Evolutionary conservation across 2,888 invertebrate species (phyloP).

Genomic region (Muscina levida): DNA sequence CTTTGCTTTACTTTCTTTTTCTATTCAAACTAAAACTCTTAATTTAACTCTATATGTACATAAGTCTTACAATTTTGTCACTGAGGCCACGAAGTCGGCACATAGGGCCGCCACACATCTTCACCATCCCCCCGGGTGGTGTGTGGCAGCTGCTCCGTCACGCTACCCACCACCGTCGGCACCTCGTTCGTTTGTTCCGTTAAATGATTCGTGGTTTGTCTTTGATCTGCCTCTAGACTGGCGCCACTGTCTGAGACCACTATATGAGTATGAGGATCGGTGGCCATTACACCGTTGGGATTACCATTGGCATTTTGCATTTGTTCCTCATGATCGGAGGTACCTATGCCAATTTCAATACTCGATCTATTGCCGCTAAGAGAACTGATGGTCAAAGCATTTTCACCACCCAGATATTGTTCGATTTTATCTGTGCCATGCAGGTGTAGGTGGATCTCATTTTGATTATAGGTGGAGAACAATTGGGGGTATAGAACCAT

Average conservation of each 20-base stretch:
- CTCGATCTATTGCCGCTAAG: slow-evolving; percentile 80
- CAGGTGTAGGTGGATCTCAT: slow-evolving; percentile 90
- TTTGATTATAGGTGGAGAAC: slow-evolving; percentile 92
- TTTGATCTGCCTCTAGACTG: slow-evolving; percentile 56
- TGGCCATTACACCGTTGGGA: slow-evolving; percentile 45
- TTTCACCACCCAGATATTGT: slow-evolving; percentile 83
- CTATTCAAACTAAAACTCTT: slow-evolving; percentile 39
- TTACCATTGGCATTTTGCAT: slow-evolving; percentile 56
- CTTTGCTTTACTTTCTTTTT: too few relatives aligned
- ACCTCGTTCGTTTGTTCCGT: slow-evolving; percentile 69
- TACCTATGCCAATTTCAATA: slow-evolving; percentile 82
- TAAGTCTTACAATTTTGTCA: slow-evolving; percentile 65
- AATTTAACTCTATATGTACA: slow-evolving; percentile 65
- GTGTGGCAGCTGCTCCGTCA: slow-evolving; percentile 77
- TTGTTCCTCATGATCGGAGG: slow-evolving; percentile 75
- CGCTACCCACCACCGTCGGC: slow-evolving; percentile 63
- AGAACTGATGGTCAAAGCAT: slow-evolving; percentile 83
- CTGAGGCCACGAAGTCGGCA: slow-evolving; percentile 61
- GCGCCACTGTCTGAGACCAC: slow-evolving; percentile 46
- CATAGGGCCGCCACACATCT: slow-evolving; percentile 87
- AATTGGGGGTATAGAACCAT: slow-evolving; percentile 89
- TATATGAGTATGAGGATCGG: slow-evolving; percentile 54
- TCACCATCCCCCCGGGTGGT: slow-evolving; percentile 58
- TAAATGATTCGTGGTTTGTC: slow-evolving; percentile 62
- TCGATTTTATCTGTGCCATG: slow-evolving; percentile 86